These are phyloP conservation scores for Luscinia megarhynchos DNA, from an alignment of 2,797 vertebrate genomes.

Conservation along the genomic window DNA sequence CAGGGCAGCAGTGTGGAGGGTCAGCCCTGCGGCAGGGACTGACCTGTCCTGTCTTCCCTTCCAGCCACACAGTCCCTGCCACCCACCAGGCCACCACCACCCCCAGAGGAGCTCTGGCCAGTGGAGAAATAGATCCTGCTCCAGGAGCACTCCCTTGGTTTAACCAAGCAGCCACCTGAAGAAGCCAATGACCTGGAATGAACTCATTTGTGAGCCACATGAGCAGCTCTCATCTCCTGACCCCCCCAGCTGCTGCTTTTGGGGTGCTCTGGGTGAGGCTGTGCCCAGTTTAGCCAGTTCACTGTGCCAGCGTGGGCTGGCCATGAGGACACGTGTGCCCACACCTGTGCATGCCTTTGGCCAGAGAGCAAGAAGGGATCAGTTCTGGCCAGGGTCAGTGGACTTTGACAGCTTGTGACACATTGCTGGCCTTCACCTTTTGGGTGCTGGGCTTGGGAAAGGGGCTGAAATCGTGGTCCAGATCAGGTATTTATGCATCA, in stretches of 20 bases:
- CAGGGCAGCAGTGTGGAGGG: fast-evolving
- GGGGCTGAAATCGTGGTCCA: neutral
- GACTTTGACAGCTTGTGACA: neutral
- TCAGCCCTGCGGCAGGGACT: neutral
- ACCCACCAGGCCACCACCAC: neutral
- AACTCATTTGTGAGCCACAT: neutral
- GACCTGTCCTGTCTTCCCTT: neutral
- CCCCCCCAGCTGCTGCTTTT: neutral
- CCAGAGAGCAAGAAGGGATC: neutral
- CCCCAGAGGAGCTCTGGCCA: neutral
- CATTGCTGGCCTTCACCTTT: neutral
- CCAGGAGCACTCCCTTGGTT: neutral
- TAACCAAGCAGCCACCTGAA: neutral
- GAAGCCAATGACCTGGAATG: neutral
- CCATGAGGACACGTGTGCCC: fast-evolving
- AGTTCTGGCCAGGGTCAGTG: neutral
- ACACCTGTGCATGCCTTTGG: fast-evolving
- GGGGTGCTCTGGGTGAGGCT: neutral
- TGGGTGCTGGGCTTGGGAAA: neutral
- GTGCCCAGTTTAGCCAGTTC: neutral
- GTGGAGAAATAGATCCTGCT: neutral
- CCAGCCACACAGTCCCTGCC: neutral
- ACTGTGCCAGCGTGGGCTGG: neutral
- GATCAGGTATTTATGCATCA: conserved; percentile 53
- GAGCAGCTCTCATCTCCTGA: fast-evolving